Evolutionary conservation across 35 echinoderm and acorn worm species (phyloP).

Genomic region (Lytechinus variegatus): DNA sequence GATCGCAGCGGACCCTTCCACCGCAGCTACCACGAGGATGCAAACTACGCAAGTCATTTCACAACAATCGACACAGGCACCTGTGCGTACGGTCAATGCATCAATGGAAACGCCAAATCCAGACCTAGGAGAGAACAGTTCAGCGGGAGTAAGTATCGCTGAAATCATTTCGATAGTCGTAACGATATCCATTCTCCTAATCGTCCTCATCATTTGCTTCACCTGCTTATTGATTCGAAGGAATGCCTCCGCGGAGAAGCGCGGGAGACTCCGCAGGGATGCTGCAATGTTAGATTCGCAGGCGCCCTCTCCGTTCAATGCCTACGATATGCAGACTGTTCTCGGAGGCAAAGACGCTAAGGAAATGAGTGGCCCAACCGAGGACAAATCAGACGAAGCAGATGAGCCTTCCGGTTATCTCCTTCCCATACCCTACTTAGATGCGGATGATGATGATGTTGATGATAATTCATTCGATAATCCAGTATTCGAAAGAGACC

Average conservation of each 20-base stretch:
- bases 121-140: neutral
- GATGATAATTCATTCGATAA: conserved; percentile 23
- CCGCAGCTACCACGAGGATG: no score
- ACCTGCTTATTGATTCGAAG: neutral
- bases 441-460: conserved; percentile 18
- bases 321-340: conserved; percentile 44
- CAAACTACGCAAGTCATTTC: neutral
- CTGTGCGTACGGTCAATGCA: neutral
- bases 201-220: neutral
- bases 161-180: conserved; percentile 26
- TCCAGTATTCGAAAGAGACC: conserved; percentile 1
- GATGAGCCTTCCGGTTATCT: neutral
- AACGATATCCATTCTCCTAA: conserved; percentile 2
- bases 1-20: no score
- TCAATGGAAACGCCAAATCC: neutral
- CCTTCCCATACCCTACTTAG: conserved; percentile 30
- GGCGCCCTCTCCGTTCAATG: conserved; percentile 32
- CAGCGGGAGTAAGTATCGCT: neutral
- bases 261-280: neutral
- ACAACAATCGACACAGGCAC: neutral
- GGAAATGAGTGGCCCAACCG: neutral
- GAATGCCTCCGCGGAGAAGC: neutral
- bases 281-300: conserved; percentile 34
- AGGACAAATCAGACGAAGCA: neutral
- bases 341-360: neutral